Base-by-base conservation (phyloP, 2,888 invertebrate species). In the Caenorhabditis parvicauda region DNA sequence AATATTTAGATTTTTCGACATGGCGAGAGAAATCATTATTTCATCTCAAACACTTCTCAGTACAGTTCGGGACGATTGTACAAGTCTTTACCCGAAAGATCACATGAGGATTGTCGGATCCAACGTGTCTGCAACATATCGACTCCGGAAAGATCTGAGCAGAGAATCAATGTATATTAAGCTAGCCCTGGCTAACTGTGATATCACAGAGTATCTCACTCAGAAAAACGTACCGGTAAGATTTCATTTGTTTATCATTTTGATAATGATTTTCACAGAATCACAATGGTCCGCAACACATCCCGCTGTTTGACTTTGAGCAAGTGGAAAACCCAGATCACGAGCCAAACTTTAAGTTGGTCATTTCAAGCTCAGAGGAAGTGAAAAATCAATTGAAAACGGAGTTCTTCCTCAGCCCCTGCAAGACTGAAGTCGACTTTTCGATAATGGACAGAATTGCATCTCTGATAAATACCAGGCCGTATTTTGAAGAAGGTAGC, bases 371-470 rank as follows among this genome's bases (percentile, higher is more conserved):
- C 7, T 54, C 64, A 3, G 42, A 49, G 0, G 62, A 58, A 2
- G 38, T 38, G 5, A 59, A 61, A 19, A 50, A 47, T 22, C n/a
- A 44, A 14, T 45, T 57, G 0, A 56, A 59, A 5, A 43, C 60
- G 2, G 57, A 62, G 1, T 24, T 70, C 22, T 56, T 54, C 19
- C 53, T 72, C 3, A 64, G 65, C 12, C 49, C 60, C 14, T 72
- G 72, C 44, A 49, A 44, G n/a, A 49, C 72, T 3, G 74, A 77
- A 47, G 24, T 78, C n/a, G 77, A 77, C 50, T 60, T 72, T 39
- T 74, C 74, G 6, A 66, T 77, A 3, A 54, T 74, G 17, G 77
- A 77, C 28, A 67, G 77, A 6, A 63, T 72, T 7, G 50, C 68
- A 0, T 44, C 62, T 37, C 50, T 72, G 2, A 46, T 70, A 21